These are phyloP conservation scores for Spodoptera picta DNA, from an alignment of 2,888 invertebrate species.

Conservation along the genomic window DNA sequence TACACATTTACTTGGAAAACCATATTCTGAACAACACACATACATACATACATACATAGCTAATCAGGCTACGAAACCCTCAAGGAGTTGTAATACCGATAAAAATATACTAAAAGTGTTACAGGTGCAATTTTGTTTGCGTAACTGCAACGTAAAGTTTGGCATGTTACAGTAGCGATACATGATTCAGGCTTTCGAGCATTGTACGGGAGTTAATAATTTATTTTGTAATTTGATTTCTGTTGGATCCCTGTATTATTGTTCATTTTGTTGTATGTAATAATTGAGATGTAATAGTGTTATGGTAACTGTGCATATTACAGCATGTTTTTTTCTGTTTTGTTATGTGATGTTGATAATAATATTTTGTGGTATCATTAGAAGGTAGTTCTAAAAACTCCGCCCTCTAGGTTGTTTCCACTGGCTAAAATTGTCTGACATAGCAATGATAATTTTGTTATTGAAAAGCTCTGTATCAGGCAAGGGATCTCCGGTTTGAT, in stretches of 20 bases:
- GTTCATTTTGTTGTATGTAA: conserved; percentile 26
- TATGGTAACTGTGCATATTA: background rate
- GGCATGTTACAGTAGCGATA: conserved; percentile 42
- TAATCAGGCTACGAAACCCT: conserved; percentile 46
- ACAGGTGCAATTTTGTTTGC: conserved; percentile 46
- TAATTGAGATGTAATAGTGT: conserved; percentile 9
- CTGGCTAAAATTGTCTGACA: too few species aligned
- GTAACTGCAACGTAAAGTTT: conserved; percentile 16
- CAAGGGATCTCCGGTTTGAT: too few species aligned
- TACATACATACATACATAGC: conserved; percentile 10
- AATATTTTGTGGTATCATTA: too few species aligned
- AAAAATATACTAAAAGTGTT: conserved; percentile 43
- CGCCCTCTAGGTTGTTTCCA: too few species aligned
- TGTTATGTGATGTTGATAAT: too few species aligned
- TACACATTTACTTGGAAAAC: conserved; percentile 11
- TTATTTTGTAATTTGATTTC: conserved; percentile 72
- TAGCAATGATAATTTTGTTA: too few species aligned
- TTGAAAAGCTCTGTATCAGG: too few species aligned
- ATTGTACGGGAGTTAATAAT: conserved; percentile 60
- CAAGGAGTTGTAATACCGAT: conserved; percentile 44
- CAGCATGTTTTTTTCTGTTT: background rate
- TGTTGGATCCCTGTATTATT: conserved; percentile 54
- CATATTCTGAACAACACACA: conserved; percentile 23
- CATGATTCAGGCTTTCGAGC: conserved; percentile 55
- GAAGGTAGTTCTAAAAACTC: too few species aligned